phyloP scores from a whole-genome alignment of 1,140 invertebrate genomes.

The Drosophila trapezifrons region DNA sequence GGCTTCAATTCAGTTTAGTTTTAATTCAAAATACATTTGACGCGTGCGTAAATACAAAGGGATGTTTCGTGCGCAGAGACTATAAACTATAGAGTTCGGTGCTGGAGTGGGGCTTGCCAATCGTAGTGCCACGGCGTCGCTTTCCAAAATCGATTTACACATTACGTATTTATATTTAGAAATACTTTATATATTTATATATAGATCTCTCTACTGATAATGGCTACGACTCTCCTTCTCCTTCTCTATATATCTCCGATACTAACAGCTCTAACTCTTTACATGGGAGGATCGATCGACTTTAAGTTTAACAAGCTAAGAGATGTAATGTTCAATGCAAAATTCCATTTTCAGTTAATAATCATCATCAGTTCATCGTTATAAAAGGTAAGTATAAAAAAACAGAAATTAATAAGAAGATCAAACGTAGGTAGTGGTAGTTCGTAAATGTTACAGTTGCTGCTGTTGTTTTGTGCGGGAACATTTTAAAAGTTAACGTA shows the following conservation, averaged over 20 bases:
- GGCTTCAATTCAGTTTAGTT: slow-evolving; percentile 43
- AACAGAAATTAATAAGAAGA: slow-evolving; percentile 41
- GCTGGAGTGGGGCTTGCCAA: slow-evolving; percentile 13
- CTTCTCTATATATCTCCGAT: slow-evolving; percentile 9
- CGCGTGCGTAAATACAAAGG: slow-evolving; percentile 49
- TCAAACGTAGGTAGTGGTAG: slow-evolving; percentile 36
- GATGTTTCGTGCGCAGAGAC: slow-evolving; percentile 31
- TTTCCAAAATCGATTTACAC: slow-evolving; percentile 42
- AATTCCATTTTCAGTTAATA: slow-evolving; percentile 42
- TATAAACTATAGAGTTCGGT: slow-evolving; percentile 42
- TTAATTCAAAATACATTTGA: slow-evolving; percentile 41
- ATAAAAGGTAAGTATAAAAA: slow-evolving; percentile 41
- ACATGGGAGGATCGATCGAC: slow-evolving; percentile 43
- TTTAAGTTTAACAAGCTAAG: slow-evolving; percentile 43
- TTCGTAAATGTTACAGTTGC: slow-evolving; percentile 24
- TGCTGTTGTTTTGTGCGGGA: slow-evolving; percentile 36
- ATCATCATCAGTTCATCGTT: slow-evolving; percentile 29
- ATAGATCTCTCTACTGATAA: slow-evolving; percentile 43
- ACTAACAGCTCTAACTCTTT: slow-evolving; percentile 40
- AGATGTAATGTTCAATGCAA: slow-evolving; percentile 31
- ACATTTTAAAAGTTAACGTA: slow-evolving; percentile 52
- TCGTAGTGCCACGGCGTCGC: slow-evolving; percentile 13
- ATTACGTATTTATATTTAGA: slow-evolving; percentile 48
- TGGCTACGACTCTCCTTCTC: slow-evolving; percentile 19
- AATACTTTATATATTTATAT: slow-evolving; percentile 58